phyloP scores from a whole-genome alignment of 2,888 invertebrate genomes.

The Noctua janthe region DNA sequence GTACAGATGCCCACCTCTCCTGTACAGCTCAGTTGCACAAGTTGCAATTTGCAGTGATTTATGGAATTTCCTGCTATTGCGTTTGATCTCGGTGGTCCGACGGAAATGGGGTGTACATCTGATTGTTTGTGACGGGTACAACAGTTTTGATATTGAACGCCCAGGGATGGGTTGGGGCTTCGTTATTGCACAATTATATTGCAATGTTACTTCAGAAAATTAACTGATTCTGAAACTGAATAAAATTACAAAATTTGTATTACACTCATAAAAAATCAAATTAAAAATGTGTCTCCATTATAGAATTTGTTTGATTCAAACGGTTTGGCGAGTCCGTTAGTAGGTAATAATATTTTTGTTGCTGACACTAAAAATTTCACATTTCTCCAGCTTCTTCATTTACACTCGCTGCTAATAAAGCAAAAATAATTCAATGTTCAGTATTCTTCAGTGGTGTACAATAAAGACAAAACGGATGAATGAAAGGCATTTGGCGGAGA shows the following conservation, averaged over 20 bases:
- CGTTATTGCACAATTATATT: not conserved
- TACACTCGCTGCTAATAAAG: not conserved
- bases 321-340: not conserved
- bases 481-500: too few species aligned
- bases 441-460: not conserved
- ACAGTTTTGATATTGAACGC: slow-evolving; percentile 38
- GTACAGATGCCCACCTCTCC: not conserved
- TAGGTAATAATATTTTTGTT: not conserved
- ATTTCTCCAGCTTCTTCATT: not conserved
- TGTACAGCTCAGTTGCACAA: not conserved
- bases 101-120: slow-evolving; percentile 56
- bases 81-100: slow-evolving; percentile 51
- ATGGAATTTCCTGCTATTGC: slow-evolving; percentile 48
- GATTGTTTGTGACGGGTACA: slow-evolving; percentile 43
- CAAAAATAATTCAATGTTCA: not conserved
- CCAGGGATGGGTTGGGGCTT: slow-evolving; percentile 37
- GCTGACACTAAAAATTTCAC: not conserved
- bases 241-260: not conserved
- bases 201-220: not conserved
- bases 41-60: slow-evolving; percentile 43
- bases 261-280: not conserved
- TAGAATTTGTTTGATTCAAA: not conserved
- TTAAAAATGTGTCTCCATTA: not conserved
- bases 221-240: not conserved
- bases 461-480: too few species aligned